Evolutionary conservation across 1,140 invertebrate species (phyloP), one percentile per base, ranked within the genome.

Genomic region (Hylyphantes graminicola): DNA sequence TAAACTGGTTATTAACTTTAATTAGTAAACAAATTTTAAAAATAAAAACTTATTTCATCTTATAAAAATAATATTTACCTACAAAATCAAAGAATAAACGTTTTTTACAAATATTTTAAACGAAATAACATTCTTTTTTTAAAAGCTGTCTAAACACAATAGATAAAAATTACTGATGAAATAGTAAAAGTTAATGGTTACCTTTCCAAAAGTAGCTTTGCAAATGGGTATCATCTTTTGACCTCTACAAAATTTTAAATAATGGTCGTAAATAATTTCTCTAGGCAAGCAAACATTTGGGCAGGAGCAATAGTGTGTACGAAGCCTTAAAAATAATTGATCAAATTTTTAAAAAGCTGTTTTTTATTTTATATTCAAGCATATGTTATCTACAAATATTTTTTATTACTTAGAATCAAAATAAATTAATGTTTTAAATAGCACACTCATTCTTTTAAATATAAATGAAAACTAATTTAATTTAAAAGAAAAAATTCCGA

Each of bases 171-270:
- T 78, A 15, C 35, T 51, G 0, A 64, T 11, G n/a, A 12, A 64
- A 64, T n/a, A 63, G 10, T 0, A 68, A 55, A 68, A 53, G 2
- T 65, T 48, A 11, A 21, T 13, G 86, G 86, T 85, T 87, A 92
- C 92, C 90, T 92, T 92, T 63, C 92, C 92, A 87, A 92, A 92
- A 79, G 91, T 92, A 15, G 92, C 92, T 10, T 92, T 92, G 83
- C 92, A 92, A 74, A 92, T 91, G 0, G 92, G 92, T 79, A 90
- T 89, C 12, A 90, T 89, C 75, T 90, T 88, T 73, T 90, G 89
- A 59, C 88, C 89, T 73, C 88, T 87, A 85, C 92, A 92, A 88
- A 91, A 92, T 80, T 92, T 90, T 53, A 91, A 89, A 87, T 92
- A 92, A 86, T 92, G 92, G 17, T 89, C 88, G 86, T 92, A 92